Percentiles rank a stretch among this genome's conserved stretches.
Evolutionary conservation across 1,140 invertebrate species (phyloP).

Genomic region (Lordiphosa collinella): DNA sequence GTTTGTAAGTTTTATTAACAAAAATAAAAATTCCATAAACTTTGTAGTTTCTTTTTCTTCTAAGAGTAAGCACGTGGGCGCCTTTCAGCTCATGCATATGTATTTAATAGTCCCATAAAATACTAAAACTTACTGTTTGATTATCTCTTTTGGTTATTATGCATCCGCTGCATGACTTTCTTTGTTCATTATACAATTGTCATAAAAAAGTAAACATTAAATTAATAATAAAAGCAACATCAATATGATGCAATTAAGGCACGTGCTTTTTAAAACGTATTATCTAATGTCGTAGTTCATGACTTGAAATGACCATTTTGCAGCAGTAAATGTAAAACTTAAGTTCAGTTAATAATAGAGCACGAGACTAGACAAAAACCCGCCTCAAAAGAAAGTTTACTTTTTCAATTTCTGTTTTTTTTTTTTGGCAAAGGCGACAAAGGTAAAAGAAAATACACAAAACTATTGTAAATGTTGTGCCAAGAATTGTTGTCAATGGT

Average conservation of each 20-base stretch:
- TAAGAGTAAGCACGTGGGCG: conserved; percentile 5
- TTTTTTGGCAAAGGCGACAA: conserved; percentile 21
- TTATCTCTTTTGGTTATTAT: conserved; percentile 1
- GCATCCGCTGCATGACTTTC: conserved; percentile 30
- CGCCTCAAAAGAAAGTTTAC: conserved; percentile 63
- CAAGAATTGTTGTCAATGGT: conserved; percentile 39
- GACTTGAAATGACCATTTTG: conserved; percentile 29
- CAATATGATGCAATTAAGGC: conserved; percentile 37
- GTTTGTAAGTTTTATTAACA: too few species aligned
- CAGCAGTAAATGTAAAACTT: conserved; percentile 6
- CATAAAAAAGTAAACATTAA: conserved; percentile 34
- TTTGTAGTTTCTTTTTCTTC: conserved; percentile 6
- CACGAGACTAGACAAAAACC: conserved; percentile 19
- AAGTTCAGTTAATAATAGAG: conserved; percentile 40
- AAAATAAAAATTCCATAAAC: neutral
- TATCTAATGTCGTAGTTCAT: conserved; percentile 70
- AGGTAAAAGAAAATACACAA: conserved; percentile 18
- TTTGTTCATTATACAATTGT: conserved; percentile 10
- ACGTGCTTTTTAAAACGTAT: conserved; percentile 32
- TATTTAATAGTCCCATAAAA: conserved; percentile 8
- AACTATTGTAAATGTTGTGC: conserved; percentile 34
- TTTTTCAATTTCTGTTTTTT: conserved; percentile 7
- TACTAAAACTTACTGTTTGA: neutral
- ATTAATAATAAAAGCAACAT: conserved; percentile 4
- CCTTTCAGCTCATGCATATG: conserved; percentile 4